Evolutionary conservation across 2,113 vertebrate species (phyloP).

Genomic region (Trichomycterus rosablanca): DNA sequence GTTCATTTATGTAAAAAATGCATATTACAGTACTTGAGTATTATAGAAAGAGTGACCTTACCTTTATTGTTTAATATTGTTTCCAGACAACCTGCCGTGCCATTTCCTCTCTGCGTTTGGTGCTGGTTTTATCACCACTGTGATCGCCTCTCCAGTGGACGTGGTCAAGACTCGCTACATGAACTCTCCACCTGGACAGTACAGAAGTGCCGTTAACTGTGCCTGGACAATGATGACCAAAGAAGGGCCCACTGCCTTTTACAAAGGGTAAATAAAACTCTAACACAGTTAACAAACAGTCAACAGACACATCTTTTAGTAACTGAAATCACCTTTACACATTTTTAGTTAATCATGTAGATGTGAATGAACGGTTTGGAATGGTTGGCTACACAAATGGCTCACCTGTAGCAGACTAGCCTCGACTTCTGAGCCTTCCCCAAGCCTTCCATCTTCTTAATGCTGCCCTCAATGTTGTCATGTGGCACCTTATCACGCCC

Average conservation of each 20-base stretch:
- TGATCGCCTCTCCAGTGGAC: conserved; percentile 79
- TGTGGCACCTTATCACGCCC: too few species aligned
- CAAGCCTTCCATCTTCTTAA: too few species aligned
- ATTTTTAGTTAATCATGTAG: too few species aligned
- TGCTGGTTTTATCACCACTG: conserved; percentile 77
- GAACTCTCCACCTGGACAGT: conserved; percentile 79
- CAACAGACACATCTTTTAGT: too few species aligned
- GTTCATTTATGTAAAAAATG: too few species aligned
- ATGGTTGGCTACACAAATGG: too few species aligned
- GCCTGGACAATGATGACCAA: conserved; percentile 76
- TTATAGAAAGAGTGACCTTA: background rate
- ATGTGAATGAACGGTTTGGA: too few species aligned
- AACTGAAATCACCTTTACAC: too few species aligned
- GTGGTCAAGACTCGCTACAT: conserved; percentile 84
- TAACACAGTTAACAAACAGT: background rate
- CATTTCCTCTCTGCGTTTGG: conserved; percentile 78
- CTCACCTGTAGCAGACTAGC: too few species aligned
- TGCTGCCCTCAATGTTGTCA: too few species aligned
- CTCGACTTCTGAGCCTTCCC: too few species aligned
- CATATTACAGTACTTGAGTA: too few species aligned
- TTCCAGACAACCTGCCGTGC: conserved; percentile 78
- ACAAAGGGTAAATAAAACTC: conserved; percentile 73
- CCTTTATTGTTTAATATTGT: background rate
- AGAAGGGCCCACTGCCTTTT: conserved; percentile 77
- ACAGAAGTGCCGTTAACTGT: conserved; percentile 71